Evolutionary conservation across 2,888 invertebrate species (phyloP), one percentile per base, ranked within the genome.

Genomic region (Tipula lateralis): DNA sequence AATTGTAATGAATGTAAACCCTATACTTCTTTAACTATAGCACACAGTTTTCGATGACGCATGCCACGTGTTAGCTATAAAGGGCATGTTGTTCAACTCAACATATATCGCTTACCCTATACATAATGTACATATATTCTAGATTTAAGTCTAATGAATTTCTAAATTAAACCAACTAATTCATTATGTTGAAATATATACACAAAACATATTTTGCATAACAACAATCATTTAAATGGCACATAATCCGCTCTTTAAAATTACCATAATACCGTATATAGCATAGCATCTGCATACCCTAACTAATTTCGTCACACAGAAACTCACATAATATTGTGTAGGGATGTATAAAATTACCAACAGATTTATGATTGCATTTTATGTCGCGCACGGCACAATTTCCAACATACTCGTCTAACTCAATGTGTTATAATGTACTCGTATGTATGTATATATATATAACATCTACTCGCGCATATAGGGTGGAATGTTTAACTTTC

Each of bases 351-450:
- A 6, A 66, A 66, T 66, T 66, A 66, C 66, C 66, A 66, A 66
- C 66, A 66, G 66, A 66, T 66, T 66, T 66, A 66, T 66, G 66
- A 66, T 66, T 66, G 66, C 19, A 66, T 66, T 66, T 66, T 66
- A 4, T 66, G 66, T 66, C 66, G 24, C 24, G 66, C 66, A 24
- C 66, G 24, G n/a, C 9, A 66, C 66, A 66, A 66, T 66, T 24
- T 66, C 66, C 9, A 66, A 66, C 19, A 66, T n/a, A n/a, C 24
- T 66, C 66, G 24, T 24, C 66, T 66, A 9, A 66, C 16, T 5
- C 24, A 44, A n/a, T n/a, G n/a, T n/a, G n/a, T n/a, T n/a, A n/a
- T n/a, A n/a, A n/a, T n/a, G n/a, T n/a, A n/a, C n/a, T n/a, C n/a
- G n/a, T 13, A 39, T n/a, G 32, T 7, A 32, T 32, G 7, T 32